phyloP scores from a whole-genome alignment of 2,888 invertebrate species.

The Scaptomyza cyrtandrae region DNA sequence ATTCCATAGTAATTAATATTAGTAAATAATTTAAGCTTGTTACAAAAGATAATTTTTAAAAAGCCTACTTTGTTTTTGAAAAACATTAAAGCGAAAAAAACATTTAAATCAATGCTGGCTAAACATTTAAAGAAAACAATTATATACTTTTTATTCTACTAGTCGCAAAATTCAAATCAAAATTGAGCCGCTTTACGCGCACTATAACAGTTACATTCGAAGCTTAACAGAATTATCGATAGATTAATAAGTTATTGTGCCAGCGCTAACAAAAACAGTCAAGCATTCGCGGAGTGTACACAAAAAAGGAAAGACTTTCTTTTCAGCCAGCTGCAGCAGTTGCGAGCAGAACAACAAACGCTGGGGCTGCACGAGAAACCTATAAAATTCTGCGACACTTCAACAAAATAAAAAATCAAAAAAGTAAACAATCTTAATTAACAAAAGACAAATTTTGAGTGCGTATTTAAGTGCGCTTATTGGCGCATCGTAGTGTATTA shows the following conservation, averaged over 20 bases:
- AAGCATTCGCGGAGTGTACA: slow-evolving; percentile 53
- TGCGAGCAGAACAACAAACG: slow-evolving; percentile 55
- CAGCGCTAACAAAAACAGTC: slow-evolving; percentile 32
- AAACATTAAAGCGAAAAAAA: not conserved
- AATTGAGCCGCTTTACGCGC: not conserved
- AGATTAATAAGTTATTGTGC: slow-evolving; percentile 7
- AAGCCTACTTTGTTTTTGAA: slow-evolving; percentile 17
- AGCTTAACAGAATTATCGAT: slow-evolving; percentile 23
- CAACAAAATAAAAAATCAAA: slow-evolving; percentile 3
- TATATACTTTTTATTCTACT: not conserved
- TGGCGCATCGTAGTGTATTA: slow-evolving; percentile 33
- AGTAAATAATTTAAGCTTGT: not conserved
- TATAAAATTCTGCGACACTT: slow-evolving; percentile 15
- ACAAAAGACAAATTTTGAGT: slow-evolving; percentile 34
- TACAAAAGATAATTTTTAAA: not conserved
- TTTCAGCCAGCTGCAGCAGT: slow-evolving; percentile 64
- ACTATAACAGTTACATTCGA: slow-evolving; percentile 12
- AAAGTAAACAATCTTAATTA: slow-evolving; percentile 10
- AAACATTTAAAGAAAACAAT: not conserved
- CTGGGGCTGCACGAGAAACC: slow-evolving; percentile 51
- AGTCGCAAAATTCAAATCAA: not conserved
- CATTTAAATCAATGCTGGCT: not conserved
- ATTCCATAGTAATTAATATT: slow-evolving; percentile 41
- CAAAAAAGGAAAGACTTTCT: slow-evolving; percentile 61
- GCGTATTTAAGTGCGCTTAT: slow-evolving; percentile 27